Conservation (phyloP, 1,140 invertebrate species). For the Meloidogyne exigua region DNA sequence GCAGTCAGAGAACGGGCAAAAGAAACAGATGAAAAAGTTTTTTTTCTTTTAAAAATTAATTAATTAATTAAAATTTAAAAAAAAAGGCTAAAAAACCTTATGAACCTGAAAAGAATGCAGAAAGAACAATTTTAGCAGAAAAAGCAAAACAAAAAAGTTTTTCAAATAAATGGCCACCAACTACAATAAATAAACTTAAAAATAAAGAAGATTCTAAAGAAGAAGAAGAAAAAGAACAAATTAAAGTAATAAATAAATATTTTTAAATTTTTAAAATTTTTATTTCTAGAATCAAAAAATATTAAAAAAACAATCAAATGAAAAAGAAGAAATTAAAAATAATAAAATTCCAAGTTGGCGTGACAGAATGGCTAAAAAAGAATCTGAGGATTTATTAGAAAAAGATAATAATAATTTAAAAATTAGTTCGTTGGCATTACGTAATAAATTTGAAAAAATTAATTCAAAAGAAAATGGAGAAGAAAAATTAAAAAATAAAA, state of each 20-base stretch:
- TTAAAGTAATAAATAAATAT: too few species aligned
- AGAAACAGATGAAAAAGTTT: not conserved
- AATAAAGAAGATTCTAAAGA: conserved; percentile 5
- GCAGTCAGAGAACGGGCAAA: not conserved
- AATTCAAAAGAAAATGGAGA: not conserved
- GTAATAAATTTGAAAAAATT: not conserved
- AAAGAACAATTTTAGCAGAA: not conserved
- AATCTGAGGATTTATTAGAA: not conserved
- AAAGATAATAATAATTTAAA: not conserved
- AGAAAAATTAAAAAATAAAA: too few species aligned
- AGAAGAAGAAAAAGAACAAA: not conserved
- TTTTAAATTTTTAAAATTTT: too few species aligned
- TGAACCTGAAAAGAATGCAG: not conserved
- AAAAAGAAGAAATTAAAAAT: not conserved
- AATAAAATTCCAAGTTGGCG: conserved; percentile 1
- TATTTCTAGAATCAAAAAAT: not conserved
- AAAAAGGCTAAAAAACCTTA: not conserved
- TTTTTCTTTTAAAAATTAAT: too few species aligned
- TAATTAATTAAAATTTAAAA: too few species aligned
- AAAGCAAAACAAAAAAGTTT: not conserved
- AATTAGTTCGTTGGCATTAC: not conserved
- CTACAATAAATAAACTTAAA: not conserved
- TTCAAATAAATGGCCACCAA: not conserved
- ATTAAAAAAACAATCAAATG: not conserved
- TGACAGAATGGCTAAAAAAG: not conserved